Evolutionary conservation across 1,140 invertebrate genomes (phyloP).

Genomic region (Antheraea mylitta): DNA sequence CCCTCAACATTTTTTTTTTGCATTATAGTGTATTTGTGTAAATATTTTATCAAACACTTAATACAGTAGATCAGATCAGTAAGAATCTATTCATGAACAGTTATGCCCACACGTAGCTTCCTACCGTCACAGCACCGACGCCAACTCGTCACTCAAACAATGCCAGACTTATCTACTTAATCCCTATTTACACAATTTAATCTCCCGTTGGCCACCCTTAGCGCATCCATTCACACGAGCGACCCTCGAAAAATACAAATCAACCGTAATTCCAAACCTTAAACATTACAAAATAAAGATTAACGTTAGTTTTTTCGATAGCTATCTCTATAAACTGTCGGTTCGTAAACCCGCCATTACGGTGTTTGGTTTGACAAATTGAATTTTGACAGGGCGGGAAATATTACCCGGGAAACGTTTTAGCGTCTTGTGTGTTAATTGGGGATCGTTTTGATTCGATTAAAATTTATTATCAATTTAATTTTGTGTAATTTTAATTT

Average conservation of each 20-base stretch:
- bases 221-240: conserved; percentile 4
- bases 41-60: too few relatives aligned
- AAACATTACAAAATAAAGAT: background rate
- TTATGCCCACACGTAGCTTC: conserved; percentile 40
- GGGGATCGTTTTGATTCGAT: conserved; percentile 53
- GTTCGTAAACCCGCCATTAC: conserved; percentile 48
- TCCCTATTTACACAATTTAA: conserved; percentile 77
- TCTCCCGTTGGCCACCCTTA: conserved; percentile 31
- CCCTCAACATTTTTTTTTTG: too few relatives aligned
- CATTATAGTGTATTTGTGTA: too few relatives aligned
- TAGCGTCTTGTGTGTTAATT: conserved; percentile 53
- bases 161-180: conserved; percentile 69
- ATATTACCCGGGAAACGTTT: conserved; percentile 51
- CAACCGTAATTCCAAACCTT: conserved; percentile 4
- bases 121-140: conserved; percentile 44
- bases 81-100: background rate
- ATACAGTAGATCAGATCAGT: too few relatives aligned
- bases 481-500: conserved; percentile 32
- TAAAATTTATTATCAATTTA: conserved; percentile 36
- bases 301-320: conserved; percentile 27
- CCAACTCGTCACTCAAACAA: conserved; percentile 67
- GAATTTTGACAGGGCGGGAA: conserved; percentile 72
- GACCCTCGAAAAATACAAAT: conserved; percentile 35
- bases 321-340: conserved; percentile 21
- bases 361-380: conserved; percentile 73